A percentile compares a stretch with the other conserved stretches of the same genome.
Evolutionary conservation across 2,113 vertebrate species (phyloP).

Genomic region (Tilapia sparmanii): DNA sequence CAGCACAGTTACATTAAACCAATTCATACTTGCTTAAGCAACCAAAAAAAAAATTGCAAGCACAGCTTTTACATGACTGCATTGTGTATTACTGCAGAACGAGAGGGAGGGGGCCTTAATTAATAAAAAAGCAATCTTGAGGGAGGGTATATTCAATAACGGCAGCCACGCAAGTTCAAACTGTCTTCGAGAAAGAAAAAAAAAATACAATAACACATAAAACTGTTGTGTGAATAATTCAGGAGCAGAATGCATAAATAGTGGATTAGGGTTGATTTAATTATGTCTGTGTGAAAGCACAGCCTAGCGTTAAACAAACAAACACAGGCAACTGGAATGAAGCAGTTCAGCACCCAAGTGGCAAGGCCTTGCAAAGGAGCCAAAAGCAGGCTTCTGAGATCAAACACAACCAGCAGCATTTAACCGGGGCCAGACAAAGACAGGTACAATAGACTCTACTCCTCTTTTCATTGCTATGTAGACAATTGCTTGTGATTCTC

Average conservation of each 20-base stretch:
- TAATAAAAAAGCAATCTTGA: conserved; percentile 69
- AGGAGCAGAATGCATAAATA: conserved; percentile 74
- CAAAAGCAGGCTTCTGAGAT: conserved; percentile 50
- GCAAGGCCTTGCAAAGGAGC: conserved; percentile 46
- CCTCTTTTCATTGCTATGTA: conserved; percentile 3
- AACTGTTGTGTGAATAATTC: conserved; percentile 75
- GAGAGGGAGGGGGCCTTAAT: conserved; percentile 34
- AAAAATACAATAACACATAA: conserved; percentile 74
- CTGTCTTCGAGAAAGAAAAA: conserved; percentile 46
- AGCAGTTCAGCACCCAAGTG: conserved; percentile 51
- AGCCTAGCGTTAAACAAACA: conserved; percentile 64
- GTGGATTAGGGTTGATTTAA: conserved; percentile 76
- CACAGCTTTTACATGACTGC: conserved; percentile 58
- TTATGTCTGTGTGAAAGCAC: conserved; percentile 65
- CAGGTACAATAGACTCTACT: conserved; percentile 16
- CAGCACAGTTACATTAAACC: conserved; percentile 43
- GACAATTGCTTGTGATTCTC: conserved; percentile 14
- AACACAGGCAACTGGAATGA: conserved; percentile 56
- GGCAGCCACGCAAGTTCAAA: conserved; percentile 49
- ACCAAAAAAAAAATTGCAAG: conserved; percentile 65
- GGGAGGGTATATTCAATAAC: conserved; percentile 61
- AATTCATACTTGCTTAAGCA: conserved; percentile 46
- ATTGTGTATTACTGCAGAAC: conserved; percentile 25
- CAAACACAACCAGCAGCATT: conserved; percentile 45
- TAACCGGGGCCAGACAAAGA: conserved; percentile 29